Conservation (phyloP, 2,888 invertebrate genomes). For the Nasonovia ribisnigri region DNA sequence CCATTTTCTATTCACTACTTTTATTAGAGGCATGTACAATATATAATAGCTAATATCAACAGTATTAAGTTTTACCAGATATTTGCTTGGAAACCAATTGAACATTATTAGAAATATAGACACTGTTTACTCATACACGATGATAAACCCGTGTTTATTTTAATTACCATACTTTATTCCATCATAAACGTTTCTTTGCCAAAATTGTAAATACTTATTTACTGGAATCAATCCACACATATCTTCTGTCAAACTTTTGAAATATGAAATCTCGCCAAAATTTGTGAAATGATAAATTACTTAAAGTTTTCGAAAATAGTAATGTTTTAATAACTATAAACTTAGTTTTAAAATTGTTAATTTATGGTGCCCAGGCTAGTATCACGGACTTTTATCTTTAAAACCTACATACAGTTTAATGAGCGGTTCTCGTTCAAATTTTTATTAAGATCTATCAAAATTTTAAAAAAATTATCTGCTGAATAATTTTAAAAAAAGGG, state of each 20-base stretch:
- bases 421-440: too few species aligned
- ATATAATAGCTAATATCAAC: not conserved
- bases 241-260: not conserved
- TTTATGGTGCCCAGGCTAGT: not conserved
- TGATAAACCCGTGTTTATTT: slow-evolving; percentile 19
- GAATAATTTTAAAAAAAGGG: too few species aligned
- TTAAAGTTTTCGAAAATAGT: not conserved
- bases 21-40: not conserved
- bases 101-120: not conserved
- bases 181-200: not conserved
- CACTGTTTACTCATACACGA: not conserved
- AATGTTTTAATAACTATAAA: not conserved
- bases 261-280: slow-evolving; percentile 14
- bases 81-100: not conserved
- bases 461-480: too few species aligned
- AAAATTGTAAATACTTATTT: not conserved
- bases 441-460: too few species aligned
- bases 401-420: too few species aligned
- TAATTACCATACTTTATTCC: not conserved
- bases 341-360: not conserved
- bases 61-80: not conserved
- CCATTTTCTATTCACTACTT: not conserved
- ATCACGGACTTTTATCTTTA: too few species aligned
- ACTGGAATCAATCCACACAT: slow-evolving; percentile 3
- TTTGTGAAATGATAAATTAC: slow-evolving; percentile 11